Conservation (phyloP, 2,797 vertebrate species). For the Thamnophis elegans region DNA sequence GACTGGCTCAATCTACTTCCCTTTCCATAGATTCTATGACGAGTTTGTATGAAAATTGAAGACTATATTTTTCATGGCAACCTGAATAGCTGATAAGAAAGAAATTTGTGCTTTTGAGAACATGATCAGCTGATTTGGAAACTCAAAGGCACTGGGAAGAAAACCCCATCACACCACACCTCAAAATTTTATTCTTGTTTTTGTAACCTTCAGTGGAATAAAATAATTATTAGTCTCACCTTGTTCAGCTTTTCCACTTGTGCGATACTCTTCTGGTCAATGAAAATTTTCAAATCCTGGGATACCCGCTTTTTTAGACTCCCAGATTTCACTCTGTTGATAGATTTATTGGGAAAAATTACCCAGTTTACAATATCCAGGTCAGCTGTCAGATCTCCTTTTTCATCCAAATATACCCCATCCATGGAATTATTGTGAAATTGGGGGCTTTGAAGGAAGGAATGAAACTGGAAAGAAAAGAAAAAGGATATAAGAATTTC, state of each 20-base stretch:
- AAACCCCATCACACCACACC: background rate
- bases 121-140: background rate
- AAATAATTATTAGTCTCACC: background rate
- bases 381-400: background rate
- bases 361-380: background rate
- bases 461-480: background rate
- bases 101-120: background rate
- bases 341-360: background rate
- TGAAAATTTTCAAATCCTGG: background rate
- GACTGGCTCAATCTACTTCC: background rate
- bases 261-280: background rate
- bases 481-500: background rate
- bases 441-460: background rate
- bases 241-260: background rate
- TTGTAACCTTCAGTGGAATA: background rate
- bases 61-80: background rate
- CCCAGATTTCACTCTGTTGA: background rate
- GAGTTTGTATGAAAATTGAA: background rate
- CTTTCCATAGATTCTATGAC: background rate
- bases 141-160: background rate
- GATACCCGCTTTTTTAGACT: background rate
- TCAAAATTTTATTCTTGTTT: background rate
- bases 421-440: background rate
- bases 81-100: background rate
- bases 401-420: background rate